Evolutionary conservation across 2,113 vertebrate genomes (phyloP), one percentile per base, ranked within the genome.

Genomic region (Melanostigma gelatinosum): DNA sequence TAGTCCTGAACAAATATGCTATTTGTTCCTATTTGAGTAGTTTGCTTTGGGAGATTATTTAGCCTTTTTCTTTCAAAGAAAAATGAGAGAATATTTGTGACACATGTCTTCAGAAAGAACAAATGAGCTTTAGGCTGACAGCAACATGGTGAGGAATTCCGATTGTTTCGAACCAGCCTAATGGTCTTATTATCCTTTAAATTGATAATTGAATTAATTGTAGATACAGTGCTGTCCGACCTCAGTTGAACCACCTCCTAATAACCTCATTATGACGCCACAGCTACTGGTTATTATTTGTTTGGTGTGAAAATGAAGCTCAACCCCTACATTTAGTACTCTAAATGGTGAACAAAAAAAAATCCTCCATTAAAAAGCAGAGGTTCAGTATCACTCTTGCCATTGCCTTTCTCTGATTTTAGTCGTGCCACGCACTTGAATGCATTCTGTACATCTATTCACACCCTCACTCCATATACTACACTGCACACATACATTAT

Each of bases 381-480:
- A 80, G 78, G 60, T 83, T 55, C 68, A 84, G 70, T 29, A 29
- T 27, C 57, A 57, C 66, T 68, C 52, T 73, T 64, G 42, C 68
- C 22, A 44, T 29, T 65, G n/a, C 36, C 50, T 63, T 63, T 52
- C 32, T 80, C 72, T 32, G 62, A 32, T 77, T 86, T 73, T 13
- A 65, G 50, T 68, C 3, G 1, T 57, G 42, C 46, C 50, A 57
- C 11, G 68, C 69, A 72, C 70, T 80, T 68, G 4, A 75, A 58
- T 44, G 42, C 75, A 65, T 77, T 72, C 61, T 57, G 70, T 76
- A 72, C 76, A 81, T 75, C 76, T 70, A n/a, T 64, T 82, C 75
- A 83, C 75, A 62, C 74, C 40, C 64, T 82, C 78, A 42, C 82
- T 52, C 75, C n/a, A 67, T 84, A 84, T 72, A 82, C 79, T 82